Base-by-base conservation (phyloP, 2,113 vertebrate species). In the Eulacestoma nigropectus region DNA sequence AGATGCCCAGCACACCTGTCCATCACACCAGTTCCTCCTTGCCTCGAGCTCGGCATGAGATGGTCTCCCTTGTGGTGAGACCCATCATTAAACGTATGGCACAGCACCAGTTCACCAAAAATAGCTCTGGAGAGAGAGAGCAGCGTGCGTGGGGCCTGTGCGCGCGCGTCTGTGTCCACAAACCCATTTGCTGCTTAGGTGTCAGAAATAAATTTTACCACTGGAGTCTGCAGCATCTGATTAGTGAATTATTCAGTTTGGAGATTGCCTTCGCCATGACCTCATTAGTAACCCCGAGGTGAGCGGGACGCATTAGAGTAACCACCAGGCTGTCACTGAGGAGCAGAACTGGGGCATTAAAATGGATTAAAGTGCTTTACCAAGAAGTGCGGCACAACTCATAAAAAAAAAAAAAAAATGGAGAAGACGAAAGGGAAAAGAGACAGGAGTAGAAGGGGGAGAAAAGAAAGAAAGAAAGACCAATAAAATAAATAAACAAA, bases 271-370 rank as follows among this genome's bases (percentile, higher is more conserved):
- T 98, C 32, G 27, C 96, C 62, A 93, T 98, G 98, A 98, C 98
- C 98, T 98, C 98, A 98, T 98, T 98, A 98, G 98, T 98, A 98
- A 98, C 98, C 98, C 97, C 67, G 98, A 98, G 98, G 98, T 98
- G 98, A 98, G 98, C 83, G 87, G 97, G 97, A 98, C 97, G 97
- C 98, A 98, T 98, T 98, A 98, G 98, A 97, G 97, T 98, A 98
- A 98, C 98, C 98, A 96, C 98, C 93, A 87, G 96, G 74, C 98
- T 98, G 98, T 96, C 98, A 96, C 91, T 56, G 97, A 97, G 97
- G 97, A 98, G 95, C 96, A 96, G 97, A 97, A 98, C 84, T 94
- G 97, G 98, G 98, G 97, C 98, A 98, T 97, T 98, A 98, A 98
- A 98, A 98, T 97, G 97, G 98, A 98, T 98, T 98, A 98, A 98